phyloP scores from a whole-genome alignment of 2,888 invertebrate species.

The Diplolepis rosae region DNA sequence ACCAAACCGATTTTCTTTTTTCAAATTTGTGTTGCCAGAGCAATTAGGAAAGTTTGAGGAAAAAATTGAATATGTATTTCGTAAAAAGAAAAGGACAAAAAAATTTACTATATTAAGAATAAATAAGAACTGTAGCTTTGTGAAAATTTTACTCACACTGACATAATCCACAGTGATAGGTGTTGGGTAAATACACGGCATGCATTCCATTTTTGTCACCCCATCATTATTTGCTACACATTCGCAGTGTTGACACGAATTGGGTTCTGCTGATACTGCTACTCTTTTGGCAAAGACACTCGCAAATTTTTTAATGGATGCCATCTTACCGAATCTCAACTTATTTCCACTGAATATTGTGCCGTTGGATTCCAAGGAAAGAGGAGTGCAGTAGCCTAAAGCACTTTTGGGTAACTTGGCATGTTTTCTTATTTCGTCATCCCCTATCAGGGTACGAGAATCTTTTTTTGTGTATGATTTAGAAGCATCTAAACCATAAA shows the following conservation, averaged over 20 bases:
- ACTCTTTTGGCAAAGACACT: slow-evolving; percentile 81
- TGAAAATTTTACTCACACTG: slow-evolving; percentile 68
- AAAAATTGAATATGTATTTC: too few species aligned
- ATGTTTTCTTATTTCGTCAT: slow-evolving; percentile 82
- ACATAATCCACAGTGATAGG: slow-evolving; percentile 75
- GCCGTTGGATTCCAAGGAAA: slow-evolving; percentile 91
- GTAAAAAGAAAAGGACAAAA: too few species aligned
- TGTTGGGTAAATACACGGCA: slow-evolving; percentile 77
- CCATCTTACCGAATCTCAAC: slow-evolving; percentile 76
- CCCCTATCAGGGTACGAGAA: slow-evolving; percentile 81
- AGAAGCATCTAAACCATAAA: slow-evolving; percentile 86
- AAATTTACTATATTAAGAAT: too few species aligned
- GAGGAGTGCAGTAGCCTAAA: slow-evolving; percentile 85
- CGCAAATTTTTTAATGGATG: slow-evolving; percentile 79
- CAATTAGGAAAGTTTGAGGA: too few species aligned
- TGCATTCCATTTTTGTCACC: slow-evolving; percentile 80
- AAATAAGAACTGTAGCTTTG: too few species aligned
- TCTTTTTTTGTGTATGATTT: slow-evolving; percentile 88
- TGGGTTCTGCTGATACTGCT: slow-evolving; percentile 78
- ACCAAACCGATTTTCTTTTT: too few species aligned
- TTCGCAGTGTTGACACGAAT: slow-evolving; percentile 80
- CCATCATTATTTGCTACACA: slow-evolving; percentile 81
- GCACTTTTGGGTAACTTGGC: slow-evolving; percentile 84
- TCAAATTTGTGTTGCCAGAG: too few species aligned
- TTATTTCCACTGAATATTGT: slow-evolving; percentile 80